Evolutionary conservation across 1,140 invertebrate genomes (phyloP).

Genomic region (Venturia canescens): DNA sequence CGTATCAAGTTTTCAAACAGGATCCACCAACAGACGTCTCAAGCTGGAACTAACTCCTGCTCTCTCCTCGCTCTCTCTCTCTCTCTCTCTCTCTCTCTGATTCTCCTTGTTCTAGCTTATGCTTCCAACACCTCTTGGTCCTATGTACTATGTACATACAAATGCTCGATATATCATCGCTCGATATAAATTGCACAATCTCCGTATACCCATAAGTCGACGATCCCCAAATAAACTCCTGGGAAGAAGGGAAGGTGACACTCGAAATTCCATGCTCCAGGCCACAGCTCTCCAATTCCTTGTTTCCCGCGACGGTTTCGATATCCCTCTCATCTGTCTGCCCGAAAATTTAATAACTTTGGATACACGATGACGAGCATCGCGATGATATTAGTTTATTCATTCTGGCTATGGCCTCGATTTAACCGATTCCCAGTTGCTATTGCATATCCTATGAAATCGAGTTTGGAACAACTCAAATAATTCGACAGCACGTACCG

Average conservation of each 20-base stretch:
- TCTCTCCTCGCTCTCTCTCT: not conserved
- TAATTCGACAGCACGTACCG: not conserved
- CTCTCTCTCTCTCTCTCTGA: slow-evolving; percentile 13
- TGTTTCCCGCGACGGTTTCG: not conserved
- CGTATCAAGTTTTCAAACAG: slow-evolving; percentile 36
- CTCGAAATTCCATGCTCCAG: not conserved
- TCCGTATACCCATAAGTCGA: not conserved
- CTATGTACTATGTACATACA: not conserved
- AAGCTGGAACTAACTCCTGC: slow-evolving; percentile 20
- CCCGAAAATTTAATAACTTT: too few species aligned
- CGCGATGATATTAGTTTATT: not conserved
- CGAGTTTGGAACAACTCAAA: not conserved
- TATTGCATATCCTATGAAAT: not conserved
- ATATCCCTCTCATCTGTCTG: not conserved
- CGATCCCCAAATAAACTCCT: not conserved
- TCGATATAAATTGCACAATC: not conserved
- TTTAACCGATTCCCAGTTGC: not conserved
- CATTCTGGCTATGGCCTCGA: not conserved
- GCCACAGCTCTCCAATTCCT: slow-evolving; percentile 1
- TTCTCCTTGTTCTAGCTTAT: not conserved
- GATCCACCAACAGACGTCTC: slow-evolving; percentile 25
- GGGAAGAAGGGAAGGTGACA: not conserved
- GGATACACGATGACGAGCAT: too few species aligned
- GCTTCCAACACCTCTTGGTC: not conserved
- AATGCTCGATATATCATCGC: not conserved